A percentile compares a stretch with the other conserved stretches of the same genome.
Conservation (phyloP, 2,113 vertebrate species). For the Zosterops pallidus region DNA sequence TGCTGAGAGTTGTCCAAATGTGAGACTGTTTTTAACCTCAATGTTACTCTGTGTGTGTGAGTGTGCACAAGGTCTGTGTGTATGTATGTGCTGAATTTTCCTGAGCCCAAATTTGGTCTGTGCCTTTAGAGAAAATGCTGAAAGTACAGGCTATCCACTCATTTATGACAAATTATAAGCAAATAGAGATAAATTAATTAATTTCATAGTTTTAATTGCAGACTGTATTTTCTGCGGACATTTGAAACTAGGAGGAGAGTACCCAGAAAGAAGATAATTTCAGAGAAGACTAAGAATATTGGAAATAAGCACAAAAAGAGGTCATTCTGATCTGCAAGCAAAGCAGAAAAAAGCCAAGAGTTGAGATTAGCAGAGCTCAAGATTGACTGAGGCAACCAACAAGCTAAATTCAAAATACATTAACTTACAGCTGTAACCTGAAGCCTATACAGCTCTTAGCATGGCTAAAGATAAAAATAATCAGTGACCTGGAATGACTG, state of each 20-base stretch:
- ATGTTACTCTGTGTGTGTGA: not conserved
- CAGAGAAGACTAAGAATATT: not conserved
- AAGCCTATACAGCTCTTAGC: slow-evolving; percentile 15
- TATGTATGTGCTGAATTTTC: not conserved
- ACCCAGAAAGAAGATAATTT: not conserved
- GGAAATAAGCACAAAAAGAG: not conserved
- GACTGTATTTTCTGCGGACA: not conserved
- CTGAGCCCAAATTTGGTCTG: not conserved
- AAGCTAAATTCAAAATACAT: slow-evolving; percentile 29
- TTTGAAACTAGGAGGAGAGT: not conserved
- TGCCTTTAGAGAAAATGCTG: not conserved
- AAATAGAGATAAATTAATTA: not conserved
- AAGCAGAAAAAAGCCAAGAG: not conserved
- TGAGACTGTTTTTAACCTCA: not conserved
- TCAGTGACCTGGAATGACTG: slow-evolving; percentile 43
- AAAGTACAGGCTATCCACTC: not conserved
- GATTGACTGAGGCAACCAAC: not conserved
- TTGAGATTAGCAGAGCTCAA: not conserved
- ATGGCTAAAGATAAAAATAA: slow-evolving; percentile 25
- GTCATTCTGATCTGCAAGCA: not conserved
- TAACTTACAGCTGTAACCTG: slow-evolving; percentile 25
- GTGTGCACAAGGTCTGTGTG: not conserved
- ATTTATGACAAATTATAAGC: not conserved
- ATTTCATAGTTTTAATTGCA: not conserved
- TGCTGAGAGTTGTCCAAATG: not conserved